Evolutionary conservation across 2,113 vertebrate species (phyloP).

Genomic region (Prionailurus viverrinus): DNA sequence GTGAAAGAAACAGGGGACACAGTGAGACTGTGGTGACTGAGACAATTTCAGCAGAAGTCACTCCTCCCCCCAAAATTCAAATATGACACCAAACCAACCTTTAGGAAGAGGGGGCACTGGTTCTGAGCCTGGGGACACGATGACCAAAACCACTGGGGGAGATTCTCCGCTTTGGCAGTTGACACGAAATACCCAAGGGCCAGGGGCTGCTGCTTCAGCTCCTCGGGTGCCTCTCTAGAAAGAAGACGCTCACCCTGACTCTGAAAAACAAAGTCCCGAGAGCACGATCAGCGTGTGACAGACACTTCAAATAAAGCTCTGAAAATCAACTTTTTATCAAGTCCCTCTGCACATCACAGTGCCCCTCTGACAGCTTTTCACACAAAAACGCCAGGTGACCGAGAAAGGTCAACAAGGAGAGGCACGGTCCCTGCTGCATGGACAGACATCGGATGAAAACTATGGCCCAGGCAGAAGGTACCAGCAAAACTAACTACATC

Average conservation of each 20-base stretch:
- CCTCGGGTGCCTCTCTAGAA: slow-evolving; percentile 96
- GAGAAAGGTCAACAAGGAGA: neutral
- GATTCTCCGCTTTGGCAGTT: slow-evolving; percentile 96
- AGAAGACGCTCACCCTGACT: slow-evolving; percentile 96
- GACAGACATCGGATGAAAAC: neutral
- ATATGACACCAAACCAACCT: slow-evolving; percentile 88
- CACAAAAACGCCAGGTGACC: neutral
- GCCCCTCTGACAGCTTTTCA: neutral
- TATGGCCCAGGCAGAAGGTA: neutral
- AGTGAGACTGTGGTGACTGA: neutral
- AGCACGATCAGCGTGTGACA: neutral
- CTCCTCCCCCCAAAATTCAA: neutral
- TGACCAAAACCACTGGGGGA: slow-evolving; percentile 99
- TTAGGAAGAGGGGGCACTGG: slow-evolving; percentile 98
- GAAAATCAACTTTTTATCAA: neutral
- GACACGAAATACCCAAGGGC: slow-evolving; percentile 99
- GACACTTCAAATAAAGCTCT: neutral
- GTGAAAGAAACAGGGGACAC: neutral
- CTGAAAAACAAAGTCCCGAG: slow-evolving; percentile 83
- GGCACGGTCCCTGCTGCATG: neutral
- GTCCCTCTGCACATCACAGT: rapidly evolving
- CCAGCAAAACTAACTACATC: neutral
- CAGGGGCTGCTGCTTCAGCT: slow-evolving; percentile 98
- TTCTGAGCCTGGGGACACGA: slow-evolving; percentile 98
- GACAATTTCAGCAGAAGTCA: neutral